Conservation (phyloP, 2,888 invertebrate genomes). For the Pseudoips prasinana region DNA sequence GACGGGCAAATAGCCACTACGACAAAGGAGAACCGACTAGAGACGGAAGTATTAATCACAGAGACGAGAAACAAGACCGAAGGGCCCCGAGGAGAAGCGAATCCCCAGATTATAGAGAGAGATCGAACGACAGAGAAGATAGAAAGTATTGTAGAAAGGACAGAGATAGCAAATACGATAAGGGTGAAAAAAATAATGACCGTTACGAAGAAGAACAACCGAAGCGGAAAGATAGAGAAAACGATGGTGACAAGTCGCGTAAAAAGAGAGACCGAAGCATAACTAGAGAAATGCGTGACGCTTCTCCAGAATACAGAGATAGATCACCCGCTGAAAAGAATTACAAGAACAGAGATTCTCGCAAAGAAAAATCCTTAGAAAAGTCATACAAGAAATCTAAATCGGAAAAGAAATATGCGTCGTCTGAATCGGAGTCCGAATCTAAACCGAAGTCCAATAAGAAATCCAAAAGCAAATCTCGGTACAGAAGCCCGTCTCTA, state of each 20-base stretch:
- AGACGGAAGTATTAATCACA: conserved; percentile 36
- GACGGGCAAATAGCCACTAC: conserved; percentile 28
- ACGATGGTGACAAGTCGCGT: conserved; percentile 36
- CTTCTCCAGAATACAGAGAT: conserved; percentile 51
- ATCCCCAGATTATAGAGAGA: conserved; percentile 33
- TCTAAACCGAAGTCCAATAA: conserved; percentile 45
- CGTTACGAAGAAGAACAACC: conserved; percentile 43
- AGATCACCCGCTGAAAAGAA: conserved; percentile 44
- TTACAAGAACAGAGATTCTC: conserved; percentile 43
- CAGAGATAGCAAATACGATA: conserved; percentile 41
- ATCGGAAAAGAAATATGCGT: conserved; percentile 42
- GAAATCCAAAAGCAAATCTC: conserved; percentile 39
- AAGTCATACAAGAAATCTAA: conserved; percentile 49
- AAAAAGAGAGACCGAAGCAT: conserved; percentile 49
- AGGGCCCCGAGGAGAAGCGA: conserved; percentile 37
- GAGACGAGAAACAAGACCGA: conserved; percentile 40
- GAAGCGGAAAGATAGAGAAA: conserved; percentile 39
- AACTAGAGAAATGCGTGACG: conserved; percentile 48
- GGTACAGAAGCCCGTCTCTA: conserved; percentile 39
- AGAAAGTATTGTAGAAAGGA: conserved; percentile 11
- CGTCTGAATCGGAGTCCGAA: conserved; percentile 60
- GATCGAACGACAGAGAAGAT: conserved; percentile 1
- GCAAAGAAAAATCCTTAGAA: conserved; percentile 42
- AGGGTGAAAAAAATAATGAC: conserved; percentile 37
- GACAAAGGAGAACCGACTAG: conserved; percentile 36